phyloP scores from a whole-genome alignment of 1,140 invertebrate genomes.

The Drosophila gunungcola region DNA sequence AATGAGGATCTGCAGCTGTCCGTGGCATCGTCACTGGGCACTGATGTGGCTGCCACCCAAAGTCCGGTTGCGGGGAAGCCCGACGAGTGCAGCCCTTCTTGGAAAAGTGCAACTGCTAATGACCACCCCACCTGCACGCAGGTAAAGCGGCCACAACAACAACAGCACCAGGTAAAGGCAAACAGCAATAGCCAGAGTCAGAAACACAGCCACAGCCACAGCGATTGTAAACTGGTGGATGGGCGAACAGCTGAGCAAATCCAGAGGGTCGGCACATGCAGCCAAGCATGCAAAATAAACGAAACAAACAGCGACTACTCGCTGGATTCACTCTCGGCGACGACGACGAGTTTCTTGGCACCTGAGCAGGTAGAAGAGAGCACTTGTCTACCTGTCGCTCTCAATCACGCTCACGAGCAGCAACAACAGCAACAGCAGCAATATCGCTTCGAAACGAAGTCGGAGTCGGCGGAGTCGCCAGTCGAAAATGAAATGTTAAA shows the following conservation, averaged over 20 bases:
- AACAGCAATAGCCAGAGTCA: conserved; percentile 19
- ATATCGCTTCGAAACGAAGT: conserved; percentile 11
- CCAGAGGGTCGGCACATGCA: conserved; percentile 51
- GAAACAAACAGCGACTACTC: conserved; percentile 59
- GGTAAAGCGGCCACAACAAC: conserved; percentile 39
- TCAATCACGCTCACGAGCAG: conserved; percentile 25
- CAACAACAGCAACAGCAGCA: conserved; percentile 8
- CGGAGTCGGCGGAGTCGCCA: conserved; percentile 56
- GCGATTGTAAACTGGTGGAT: conserved; percentile 6
- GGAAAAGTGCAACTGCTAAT: conserved; percentile 73
- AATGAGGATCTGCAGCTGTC: conserved; percentile 78
- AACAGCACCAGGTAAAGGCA: conserved; percentile 14
- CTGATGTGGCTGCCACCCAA: conserved; percentile 67
- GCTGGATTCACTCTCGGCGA: conserved; percentile 58
- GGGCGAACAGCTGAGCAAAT: conserved; percentile 33
- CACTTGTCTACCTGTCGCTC: conserved; percentile 50
- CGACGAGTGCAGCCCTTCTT: conserved; percentile 53
- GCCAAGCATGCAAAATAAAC: conserved; percentile 83
- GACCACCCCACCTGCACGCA: conserved; percentile 60
- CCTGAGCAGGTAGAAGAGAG: conserved; percentile 67
- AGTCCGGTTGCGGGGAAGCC: conserved; percentile 43
- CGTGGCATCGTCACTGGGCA: conserved; percentile 11
- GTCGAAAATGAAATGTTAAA: conserved; percentile 84
- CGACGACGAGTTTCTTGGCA: conserved; percentile 53
- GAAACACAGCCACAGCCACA: no score